Percentiles rank a stretch among this genome's conserved stretches.
phyloP scores from a whole-genome alignment of 2,113 vertebrate species.

The Eolophus roseicapilla region DNA sequence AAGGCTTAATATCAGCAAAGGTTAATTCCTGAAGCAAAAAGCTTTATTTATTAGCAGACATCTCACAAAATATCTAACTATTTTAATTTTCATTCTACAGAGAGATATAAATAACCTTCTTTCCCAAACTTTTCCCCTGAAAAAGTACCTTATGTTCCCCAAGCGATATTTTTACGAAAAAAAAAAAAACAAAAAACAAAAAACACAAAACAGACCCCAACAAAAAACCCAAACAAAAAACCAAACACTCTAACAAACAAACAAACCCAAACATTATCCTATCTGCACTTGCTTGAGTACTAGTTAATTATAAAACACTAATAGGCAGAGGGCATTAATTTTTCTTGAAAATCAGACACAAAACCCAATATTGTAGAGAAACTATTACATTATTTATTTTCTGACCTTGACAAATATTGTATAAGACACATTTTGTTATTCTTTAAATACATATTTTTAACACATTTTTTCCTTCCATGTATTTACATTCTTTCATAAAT shows the following conservation, averaged over 20 bases:
- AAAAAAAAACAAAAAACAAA: background rate
- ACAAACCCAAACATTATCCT: background rate
- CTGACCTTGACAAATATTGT: background rate
- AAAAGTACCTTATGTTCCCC: background rate
- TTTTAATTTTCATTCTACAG: background rate
- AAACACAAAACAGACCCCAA: too few species aligned
- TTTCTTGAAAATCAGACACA: background rate
- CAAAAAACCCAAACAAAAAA: background rate
- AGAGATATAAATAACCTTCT: background rate
- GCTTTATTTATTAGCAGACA: background rate
- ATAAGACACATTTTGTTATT: background rate
- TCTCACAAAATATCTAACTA: background rate
- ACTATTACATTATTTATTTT: background rate
- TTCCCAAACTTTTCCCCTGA: background rate
- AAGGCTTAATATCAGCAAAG: background rate
- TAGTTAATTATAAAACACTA: background rate
- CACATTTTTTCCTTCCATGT: background rate
- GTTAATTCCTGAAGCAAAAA: background rate
- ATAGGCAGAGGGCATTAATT: background rate
- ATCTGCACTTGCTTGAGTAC: background rate
- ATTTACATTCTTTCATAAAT: background rate
- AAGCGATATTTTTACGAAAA: background rate
- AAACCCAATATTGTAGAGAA: background rate
- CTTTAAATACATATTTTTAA: background rate
- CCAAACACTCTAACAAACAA: background rate